Evolutionary conservation across 2,797 vertebrate species (phyloP).

Genomic region (Hemitrygon akajei): DNA sequence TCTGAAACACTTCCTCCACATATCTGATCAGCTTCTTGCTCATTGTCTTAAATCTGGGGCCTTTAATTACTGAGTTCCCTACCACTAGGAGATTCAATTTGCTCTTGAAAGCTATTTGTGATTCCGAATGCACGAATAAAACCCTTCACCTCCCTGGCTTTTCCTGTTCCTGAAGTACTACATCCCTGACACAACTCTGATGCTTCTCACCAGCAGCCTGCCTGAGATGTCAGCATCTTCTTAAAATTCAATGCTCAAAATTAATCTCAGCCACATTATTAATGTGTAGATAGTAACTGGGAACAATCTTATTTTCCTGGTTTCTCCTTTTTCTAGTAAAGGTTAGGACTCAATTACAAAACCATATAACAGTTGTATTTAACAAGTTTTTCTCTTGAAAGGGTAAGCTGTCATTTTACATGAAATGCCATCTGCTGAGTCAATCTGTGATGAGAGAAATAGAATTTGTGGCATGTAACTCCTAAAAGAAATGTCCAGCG

Average conservation of each 20-base stretch:
- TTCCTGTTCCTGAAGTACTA: too few relatives aligned
- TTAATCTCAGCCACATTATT: too few relatives aligned
- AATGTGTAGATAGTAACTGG: not conserved
- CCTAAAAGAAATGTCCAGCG: too few relatives aligned
- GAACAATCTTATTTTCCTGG: not conserved
- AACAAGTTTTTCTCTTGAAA: constrained; percentile 38
- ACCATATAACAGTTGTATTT: constrained; percentile 42
- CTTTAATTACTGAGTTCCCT: not conserved
- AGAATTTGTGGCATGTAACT: too few relatives aligned
- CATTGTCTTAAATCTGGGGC: not conserved
- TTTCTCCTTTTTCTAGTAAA: not conserved
- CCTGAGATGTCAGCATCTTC: too few relatives aligned
- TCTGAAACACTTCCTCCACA: not conserved
- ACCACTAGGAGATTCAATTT: not conserved
- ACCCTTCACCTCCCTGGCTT: not conserved
- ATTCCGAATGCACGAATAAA: not conserved
- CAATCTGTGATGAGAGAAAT: constrained; percentile 37
- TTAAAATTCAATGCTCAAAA: too few relatives aligned
- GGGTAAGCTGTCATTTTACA: not conserved
- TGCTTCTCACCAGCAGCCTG: too few relatives aligned
- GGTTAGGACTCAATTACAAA: constrained; percentile 35
- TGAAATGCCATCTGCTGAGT: constrained; percentile 39
- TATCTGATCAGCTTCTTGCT: not conserved
- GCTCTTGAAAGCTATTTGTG: not conserved
- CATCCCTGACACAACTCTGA: too few relatives aligned